Conservation (phyloP, 2,797 vertebrate species). For the Emydoidea blandingii region DNA sequence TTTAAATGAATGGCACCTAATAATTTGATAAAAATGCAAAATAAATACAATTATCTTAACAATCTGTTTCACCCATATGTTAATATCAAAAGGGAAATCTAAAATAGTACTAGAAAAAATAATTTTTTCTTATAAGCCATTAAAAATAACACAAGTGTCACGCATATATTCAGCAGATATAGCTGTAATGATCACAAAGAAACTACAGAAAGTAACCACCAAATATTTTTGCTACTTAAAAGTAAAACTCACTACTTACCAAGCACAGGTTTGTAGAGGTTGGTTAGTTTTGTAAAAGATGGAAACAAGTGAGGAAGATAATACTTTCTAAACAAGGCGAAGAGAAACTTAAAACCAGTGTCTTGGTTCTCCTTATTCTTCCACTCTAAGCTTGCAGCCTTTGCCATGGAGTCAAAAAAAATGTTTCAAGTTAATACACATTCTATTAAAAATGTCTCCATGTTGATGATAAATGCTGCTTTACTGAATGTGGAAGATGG, state of each 20-base stretch:
- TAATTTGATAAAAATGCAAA: neutral
- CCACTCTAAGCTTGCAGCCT: conserved; percentile 98
- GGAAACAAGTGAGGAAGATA: conserved; percentile 98
- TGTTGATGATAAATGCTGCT: neutral
- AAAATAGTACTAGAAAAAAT: neutral
- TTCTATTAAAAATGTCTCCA: neutral
- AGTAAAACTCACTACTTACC: conserved; percentile 83
- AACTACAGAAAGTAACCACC: neutral
- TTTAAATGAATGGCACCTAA: neutral
- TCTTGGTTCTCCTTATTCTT: conserved; percentile 96
- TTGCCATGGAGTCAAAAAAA: neutral
- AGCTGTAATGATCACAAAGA: neutral
- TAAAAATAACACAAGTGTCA: neutral
- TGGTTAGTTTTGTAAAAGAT: conserved; percentile 96
- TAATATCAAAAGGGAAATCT: neutral
- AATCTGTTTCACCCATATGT: neutral
- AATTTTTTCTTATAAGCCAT: neutral
- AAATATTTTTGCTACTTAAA: neutral
- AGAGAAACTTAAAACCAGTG: conserved; percentile 98
- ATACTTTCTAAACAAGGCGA: conserved; percentile 97
- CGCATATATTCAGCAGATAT: neutral
- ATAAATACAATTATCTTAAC: neutral
- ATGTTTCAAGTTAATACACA: conserved; percentile 16
- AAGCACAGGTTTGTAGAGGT: conserved; percentile 97
- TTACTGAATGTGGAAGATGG: neutral